phyloP scores from a whole-genome alignment of 2,888 invertebrate genomes.

The Diabrotica balteata region DNA sequence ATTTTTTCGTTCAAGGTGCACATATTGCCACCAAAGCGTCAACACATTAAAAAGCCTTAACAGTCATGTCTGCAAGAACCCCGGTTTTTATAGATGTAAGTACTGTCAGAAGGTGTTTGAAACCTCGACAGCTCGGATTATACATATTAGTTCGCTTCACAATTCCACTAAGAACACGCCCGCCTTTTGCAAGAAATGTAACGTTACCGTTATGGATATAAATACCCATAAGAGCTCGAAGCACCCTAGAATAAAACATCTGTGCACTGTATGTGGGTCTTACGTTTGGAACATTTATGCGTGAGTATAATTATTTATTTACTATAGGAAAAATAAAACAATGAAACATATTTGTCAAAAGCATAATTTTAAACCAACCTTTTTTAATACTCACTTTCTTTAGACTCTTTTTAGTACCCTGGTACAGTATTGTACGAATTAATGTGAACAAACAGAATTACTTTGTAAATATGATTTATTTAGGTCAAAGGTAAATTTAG shows the following conservation, averaged over 20 bases:
- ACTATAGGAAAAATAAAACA: no score
- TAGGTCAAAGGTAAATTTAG: no score
- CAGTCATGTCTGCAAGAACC: no score
- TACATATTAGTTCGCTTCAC: not conserved
- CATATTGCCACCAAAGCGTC: conserved; percentile 21
- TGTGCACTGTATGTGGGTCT: conserved; percentile 41
- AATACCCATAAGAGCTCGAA: conserved; percentile 50
- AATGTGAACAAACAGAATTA: no score
- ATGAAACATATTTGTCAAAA: no score
- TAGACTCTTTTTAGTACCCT: no score
- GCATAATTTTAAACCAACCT: no score
- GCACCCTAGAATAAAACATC: conserved; percentile 44
- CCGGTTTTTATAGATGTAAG: conserved; percentile 36
- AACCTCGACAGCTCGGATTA: conserved; percentile 15
- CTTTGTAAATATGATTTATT: no score
- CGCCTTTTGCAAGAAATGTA: conserved; percentile 43
- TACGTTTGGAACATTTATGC: conserved; percentile 7
- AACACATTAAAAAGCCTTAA: conserved; percentile 3
- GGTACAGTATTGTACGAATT: no score
- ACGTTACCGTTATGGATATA: conserved; percentile 49
- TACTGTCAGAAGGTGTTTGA: conserved; percentile 50
- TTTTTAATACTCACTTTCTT: no score
- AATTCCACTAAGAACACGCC: conserved; percentile 40
- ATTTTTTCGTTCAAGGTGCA: not conserved
- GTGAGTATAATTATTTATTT: not conserved